phyloP scores from a whole-genome alignment of 2,888 invertebrate genomes.

The Drosophila multiciliata region DNA sequence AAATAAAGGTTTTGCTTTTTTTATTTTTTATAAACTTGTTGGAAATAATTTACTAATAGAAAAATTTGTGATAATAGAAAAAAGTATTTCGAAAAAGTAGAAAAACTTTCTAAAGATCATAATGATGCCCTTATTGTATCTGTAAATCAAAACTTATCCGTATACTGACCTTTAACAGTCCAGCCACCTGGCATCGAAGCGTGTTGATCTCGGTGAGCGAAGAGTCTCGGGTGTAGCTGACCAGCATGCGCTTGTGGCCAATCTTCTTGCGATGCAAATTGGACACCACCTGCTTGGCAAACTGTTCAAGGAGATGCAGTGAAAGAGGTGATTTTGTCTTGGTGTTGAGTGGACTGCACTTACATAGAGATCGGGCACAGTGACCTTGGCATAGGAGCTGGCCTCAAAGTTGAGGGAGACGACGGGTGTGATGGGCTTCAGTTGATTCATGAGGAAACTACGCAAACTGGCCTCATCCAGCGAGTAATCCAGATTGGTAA shows the following conservation, averaged over 20 bases:
- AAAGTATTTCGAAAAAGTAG: background rate
- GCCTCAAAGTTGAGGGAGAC: slow-evolving; percentile 84
- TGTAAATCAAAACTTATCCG: background rate
- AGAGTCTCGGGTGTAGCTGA: slow-evolving; percentile 88
- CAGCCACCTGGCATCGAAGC: slow-evolving; percentile 89
- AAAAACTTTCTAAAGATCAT: background rate
- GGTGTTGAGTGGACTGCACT: slow-evolving; percentile 41
- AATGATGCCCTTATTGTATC: background rate
- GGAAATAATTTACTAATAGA: background rate
- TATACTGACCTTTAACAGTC: slow-evolving; percentile 87
- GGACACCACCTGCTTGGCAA: slow-evolving; percentile 90
- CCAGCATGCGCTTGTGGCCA: slow-evolving; percentile 91
- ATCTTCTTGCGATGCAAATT: slow-evolving; percentile 92
- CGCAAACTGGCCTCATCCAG: slow-evolving; percentile 83
- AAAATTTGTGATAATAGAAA: background rate
- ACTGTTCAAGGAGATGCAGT: slow-evolving; percentile 51
- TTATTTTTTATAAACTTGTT: background rate
- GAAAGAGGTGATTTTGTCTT: background rate
- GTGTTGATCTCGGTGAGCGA: slow-evolving; percentile 88
- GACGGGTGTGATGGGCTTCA: slow-evolving; percentile 85
- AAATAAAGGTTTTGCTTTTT: background rate
- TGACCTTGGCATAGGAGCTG: slow-evolving; percentile 84
- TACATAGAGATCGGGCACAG: slow-evolving; percentile 84
- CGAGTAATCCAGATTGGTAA: slow-evolving; percentile 84
- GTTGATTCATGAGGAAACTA: slow-evolving; percentile 82